Conservation (phyloP, 1,140 invertebrate species). For the Drosophila athabasca region DNA sequence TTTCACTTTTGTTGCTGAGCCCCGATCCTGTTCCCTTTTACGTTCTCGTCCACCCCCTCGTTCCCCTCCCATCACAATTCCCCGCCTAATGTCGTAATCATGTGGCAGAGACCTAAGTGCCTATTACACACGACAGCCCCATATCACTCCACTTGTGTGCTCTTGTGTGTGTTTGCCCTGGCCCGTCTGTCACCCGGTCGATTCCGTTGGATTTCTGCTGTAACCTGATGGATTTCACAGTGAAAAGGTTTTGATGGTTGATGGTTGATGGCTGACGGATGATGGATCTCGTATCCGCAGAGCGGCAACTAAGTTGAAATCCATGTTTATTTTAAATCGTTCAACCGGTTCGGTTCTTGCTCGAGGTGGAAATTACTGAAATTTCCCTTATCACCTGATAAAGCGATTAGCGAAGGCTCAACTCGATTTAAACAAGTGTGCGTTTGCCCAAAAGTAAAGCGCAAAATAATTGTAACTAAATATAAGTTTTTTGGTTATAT, state of each 20-base stretch:
- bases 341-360: too few species aligned
- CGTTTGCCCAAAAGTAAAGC: too few species aligned
- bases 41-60: background rate
- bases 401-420: too few species aligned
- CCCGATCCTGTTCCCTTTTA: slow-evolving; percentile 1
- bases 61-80: slow-evolving; percentile 18
- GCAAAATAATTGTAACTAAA: too few species aligned
- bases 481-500: too few species aligned
- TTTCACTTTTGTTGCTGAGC: slow-evolving; percentile 23
- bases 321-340: slow-evolving; percentile 7
- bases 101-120: slow-evolving; percentile 54
- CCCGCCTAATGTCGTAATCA: slow-evolving; percentile 57
- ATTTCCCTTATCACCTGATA: too few species aligned
- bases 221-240: slow-evolving; percentile 48
- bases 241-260: slow-evolving; percentile 40
- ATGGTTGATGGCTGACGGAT: background rate
- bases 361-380: too few species aligned
- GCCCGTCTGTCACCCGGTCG: slow-evolving; percentile 7
- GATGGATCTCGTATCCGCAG: slow-evolving; percentile 19
- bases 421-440: too few species aligned
- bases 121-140: slow-evolving; percentile 44
- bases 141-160: background rate
- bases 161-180: slow-evolving; percentile 22
- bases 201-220: slow-evolving; percentile 25
- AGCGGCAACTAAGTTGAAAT: slow-evolving; percentile 12